Conservation (phyloP, 1,140 invertebrate species). For the Gonatopus flavifemur region DNA sequence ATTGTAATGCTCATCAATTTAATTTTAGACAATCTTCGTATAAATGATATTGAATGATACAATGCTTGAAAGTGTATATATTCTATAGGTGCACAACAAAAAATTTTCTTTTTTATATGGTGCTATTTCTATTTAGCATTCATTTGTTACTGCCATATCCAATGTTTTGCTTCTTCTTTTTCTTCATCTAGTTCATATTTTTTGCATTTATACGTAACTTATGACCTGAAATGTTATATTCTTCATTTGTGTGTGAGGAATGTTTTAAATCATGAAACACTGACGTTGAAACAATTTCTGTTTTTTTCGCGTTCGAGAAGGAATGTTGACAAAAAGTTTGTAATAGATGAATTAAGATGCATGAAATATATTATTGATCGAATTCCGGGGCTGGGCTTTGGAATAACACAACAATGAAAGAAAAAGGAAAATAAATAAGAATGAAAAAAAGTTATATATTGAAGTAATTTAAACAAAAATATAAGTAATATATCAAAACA, state of each 20-base stretch:
- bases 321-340: conserved; percentile 19
- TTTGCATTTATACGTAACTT: no score
- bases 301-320: background rate
- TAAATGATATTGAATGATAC: no score
- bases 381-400: conserved; percentile 48
- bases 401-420: conserved; percentile 30
- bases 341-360: conserved; percentile 26
- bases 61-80: background rate
- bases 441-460: conserved; percentile 9
- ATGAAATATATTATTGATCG: conserved; percentile 28
- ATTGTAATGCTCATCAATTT: no score
- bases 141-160: conserved; percentile 21
- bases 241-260: no score
- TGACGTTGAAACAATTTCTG: no score
- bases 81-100: background rate
- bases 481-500: conserved; percentile 16
- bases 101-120: conserved; percentile 16
- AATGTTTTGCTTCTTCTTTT: no score
- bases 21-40: no score
- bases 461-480: background rate
- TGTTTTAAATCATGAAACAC: no score
- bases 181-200: no score
- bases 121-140: conserved; percentile 28
- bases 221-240: no score
- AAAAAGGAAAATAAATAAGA: conserved; percentile 2